Evolutionary conservation across 2,113 vertebrate genomes (phyloP), one percentile per base, ranked within the genome.

Genomic region (Solea solea): DNA sequence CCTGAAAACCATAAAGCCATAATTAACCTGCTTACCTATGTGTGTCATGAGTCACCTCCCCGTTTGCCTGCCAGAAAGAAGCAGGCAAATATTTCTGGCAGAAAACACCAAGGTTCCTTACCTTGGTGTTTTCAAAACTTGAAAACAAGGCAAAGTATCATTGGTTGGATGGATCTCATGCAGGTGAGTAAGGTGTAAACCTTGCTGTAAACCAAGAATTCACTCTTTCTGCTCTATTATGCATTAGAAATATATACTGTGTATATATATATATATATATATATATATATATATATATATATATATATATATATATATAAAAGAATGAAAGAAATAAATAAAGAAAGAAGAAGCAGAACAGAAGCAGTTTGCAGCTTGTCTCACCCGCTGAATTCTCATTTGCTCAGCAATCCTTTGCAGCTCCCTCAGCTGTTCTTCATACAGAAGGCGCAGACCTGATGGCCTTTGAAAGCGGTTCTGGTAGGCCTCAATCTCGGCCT

Each of bases 341-440:
- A 66, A 55, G 40, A 27, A 12, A 6, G 9, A 8, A 25, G 9
- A 14, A n/a, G 34, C 53, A 15, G 44, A 64, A 69, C 25, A 42
- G 16, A 12, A 15, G 9, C n/a, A 8, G 55, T 13, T 39, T 56
- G 41, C 14, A 10, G 45, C 14, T 34, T 6, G 13, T 56, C 83
- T 91, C 87, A 90, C 90, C 88, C 90, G 79, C 53, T 90, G 88
- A 48, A 72, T 64, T 80, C 78, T 92, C 90, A 92, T 90, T 74
- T 93, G 91, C 7, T 94, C 88, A 41, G 92, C 90, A 45, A 89
- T 80, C 72, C 80, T 93, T 68, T 65, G 85, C 78, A 93, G 78
- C 64, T 93, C 91, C 76, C 41, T 86, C 74, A 94, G 86, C 62
- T 92, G 86, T 14, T 94, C 91, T 84, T 92, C 86, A n/a, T 94